Evolutionary conservation across 2,797 vertebrate species (phyloP), one percentile per base, ranked within the genome.

Genomic region (Enteromius unitaeniatus): DNA sequence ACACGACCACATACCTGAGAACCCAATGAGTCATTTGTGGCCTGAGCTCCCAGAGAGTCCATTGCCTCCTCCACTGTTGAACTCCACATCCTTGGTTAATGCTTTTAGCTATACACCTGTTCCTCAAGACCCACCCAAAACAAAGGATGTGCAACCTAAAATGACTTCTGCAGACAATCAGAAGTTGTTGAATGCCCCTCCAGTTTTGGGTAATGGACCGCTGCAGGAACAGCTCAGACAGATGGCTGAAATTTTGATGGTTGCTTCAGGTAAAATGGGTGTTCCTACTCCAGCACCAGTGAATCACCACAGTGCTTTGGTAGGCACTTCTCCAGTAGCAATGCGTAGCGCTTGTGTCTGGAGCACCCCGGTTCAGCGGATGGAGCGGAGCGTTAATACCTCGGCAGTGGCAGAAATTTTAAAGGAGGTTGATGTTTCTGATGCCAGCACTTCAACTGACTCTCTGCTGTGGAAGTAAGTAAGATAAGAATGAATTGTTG

Each of bases 401-500:
- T 95, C 95, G 0, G 93, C 92, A 19, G 47, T 89, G 23, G 91
- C 94, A 88, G 93, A 93, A 87, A 89, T 87, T 49, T 92, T 89
- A 85, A 91, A 89, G 80, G 89, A 91, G 47, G 80, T 93, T 67
- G 84, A 90, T 42, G 86, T 93, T 74, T 88, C 51, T 0, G 95
- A 96, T 67, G 91, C 92, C 79, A 92, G 93, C 88, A 94, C 94
- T 23, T 83, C 88, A 28, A 96, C 95, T 0, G 94, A 96, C 64
- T 91, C 93, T 11, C 91, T 95, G 68, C 86, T 94, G 15, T 96
- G 94, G 95, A 95, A 91, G 95, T 95, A 87, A 94, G 93, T 93
- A 14, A 6, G 37, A 34, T 69, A 3, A 64, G 23, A 74, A 6
- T 31, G n/a, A 62, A 37, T 37, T 6, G 2, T 40, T 75, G 37